phyloP scores from a whole-genome alignment of 64 coral and sea anemone genomes.

The Montipora cactus region DNA sequence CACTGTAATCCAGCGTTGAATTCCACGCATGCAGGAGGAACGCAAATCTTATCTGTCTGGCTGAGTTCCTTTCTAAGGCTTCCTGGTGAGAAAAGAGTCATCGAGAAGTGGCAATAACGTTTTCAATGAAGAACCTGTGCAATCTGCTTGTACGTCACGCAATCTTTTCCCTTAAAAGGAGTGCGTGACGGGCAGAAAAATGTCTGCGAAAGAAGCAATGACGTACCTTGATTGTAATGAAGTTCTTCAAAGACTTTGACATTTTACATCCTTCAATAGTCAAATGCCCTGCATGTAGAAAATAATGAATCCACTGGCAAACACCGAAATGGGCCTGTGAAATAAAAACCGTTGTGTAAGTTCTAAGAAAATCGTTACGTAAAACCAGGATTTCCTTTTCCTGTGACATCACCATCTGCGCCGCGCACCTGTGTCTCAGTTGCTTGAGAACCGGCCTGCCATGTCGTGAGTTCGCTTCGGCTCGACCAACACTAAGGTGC shows the following conservation, averaged over 20 bases:
- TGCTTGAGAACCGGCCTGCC: too few species aligned
- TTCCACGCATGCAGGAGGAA: slow-evolving; percentile 98
- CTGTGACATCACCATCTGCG: not conserved
- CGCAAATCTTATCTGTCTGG: slow-evolving; percentile 89
- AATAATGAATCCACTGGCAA: slow-evolving; percentile 97
- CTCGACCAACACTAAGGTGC: too few species aligned
- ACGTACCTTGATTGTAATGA: slow-evolving; percentile 95
- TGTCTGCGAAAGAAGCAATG: too few species aligned
- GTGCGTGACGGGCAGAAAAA: too few species aligned
- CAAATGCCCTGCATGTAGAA: slow-evolving; percentile 95
- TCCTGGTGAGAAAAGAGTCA: slow-evolving; percentile 53
- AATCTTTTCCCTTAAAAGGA: too few species aligned
- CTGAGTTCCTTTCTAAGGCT: slow-evolving; percentile 87
- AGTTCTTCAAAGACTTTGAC: slow-evolving; percentile 99
- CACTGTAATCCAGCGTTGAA: slow-evolving; percentile 96
- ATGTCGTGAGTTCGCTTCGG: too few species aligned
- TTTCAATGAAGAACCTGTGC: too few species aligned
- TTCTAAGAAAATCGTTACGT: too few species aligned
- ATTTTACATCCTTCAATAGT: slow-evolving; percentile 99
- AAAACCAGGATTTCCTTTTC: too few species aligned
- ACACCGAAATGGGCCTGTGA: slow-evolving; percentile 84
- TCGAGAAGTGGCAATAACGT: too few species aligned
- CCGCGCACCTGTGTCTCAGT: too few species aligned
- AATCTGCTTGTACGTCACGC: too few species aligned
- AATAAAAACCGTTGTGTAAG: not conserved